Evolutionary conservation across 2,888 invertebrate species (phyloP).

Genomic region (Drosophila fungiperda): DNA sequence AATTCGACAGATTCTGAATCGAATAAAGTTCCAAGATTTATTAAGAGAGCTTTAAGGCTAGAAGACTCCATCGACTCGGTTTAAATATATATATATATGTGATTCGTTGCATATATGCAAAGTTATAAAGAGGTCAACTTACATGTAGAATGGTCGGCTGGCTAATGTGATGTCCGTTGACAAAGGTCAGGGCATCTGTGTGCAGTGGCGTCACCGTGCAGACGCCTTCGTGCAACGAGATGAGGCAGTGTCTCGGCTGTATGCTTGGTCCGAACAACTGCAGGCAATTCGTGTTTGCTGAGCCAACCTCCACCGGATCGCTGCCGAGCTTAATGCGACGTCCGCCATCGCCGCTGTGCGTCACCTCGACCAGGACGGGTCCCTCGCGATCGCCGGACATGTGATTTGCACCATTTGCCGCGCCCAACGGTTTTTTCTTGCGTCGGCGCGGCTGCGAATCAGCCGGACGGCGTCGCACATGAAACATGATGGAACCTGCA

Average conservation of each 20-base stretch:
- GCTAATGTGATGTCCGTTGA: conserved; percentile 95
- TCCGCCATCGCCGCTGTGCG: conserved; percentile 87
- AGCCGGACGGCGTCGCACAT: conserved; percentile 96
- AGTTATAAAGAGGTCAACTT: conserved; percentile 57
- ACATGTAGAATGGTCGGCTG: conserved; percentile 97
- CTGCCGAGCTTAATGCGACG: conserved; percentile 88
- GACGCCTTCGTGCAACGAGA: conserved; percentile 96
- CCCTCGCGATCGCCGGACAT: conserved; percentile 88
- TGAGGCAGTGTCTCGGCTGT: conserved; percentile 97
- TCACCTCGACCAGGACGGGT: conserved; percentile 88
- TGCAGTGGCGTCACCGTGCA: conserved; percentile 97
- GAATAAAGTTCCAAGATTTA: neutral
- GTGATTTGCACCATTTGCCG: conserved; percentile 86
- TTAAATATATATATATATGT: neutral
- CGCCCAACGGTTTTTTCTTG: conserved; percentile 90
- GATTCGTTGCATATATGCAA: neutral
- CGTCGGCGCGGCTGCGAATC: conserved; percentile 95
- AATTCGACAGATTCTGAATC: neutral
- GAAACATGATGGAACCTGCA: conserved; percentile 98
- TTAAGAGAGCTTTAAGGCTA: too few species aligned
- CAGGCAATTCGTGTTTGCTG: conserved; percentile 91
- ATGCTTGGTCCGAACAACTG: conserved; percentile 96
- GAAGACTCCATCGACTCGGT: neutral
- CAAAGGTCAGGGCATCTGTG: conserved; percentile 96
- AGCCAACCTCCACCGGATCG: conserved; percentile 90